Base-by-base conservation (phyloP, 2,113 vertebrate genomes). In the Genyomyrus donnyi region DNA sequence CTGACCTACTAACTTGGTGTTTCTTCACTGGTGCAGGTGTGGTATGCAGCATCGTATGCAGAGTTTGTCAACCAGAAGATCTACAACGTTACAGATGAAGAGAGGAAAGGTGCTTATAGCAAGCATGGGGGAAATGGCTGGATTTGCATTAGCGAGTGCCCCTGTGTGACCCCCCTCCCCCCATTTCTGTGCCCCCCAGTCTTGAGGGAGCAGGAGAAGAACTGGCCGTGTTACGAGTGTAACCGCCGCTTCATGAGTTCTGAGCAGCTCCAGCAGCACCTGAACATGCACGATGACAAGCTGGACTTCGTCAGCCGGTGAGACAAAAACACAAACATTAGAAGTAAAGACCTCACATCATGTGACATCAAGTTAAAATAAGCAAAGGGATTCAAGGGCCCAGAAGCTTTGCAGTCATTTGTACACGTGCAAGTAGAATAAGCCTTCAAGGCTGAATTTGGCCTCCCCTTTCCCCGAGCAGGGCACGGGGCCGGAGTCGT, bases 221-320 rank as follows among this genome's bases (percentile, higher is more conserved):
- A 99, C 91, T 99, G 98, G 98, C 98, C 98, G 0, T 99, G 98
- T 91, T 99, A 98, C 0, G 98, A 99, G 90, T 99, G 98, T 90
- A 99, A 97, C 91, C 96, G 98, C 0, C 98, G 98, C 35, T 99
- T 99, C 90, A 95, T 98, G 95, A 99, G 98, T 95, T 99, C 98
- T 0, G 98, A 99, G 91, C 98, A 99, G 70, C 96, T 99, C 46
- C 98, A 99, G 91, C 98, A 98, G 89, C 98, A 99, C 91, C 97
- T 99, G 92, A 99, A 99, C 93, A 97, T 98, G 95, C 98, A 99
- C 0, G 98, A 99, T 0, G 98, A 99, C 95, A 99, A 99, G 93
- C 93, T 99, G 89, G 97, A 97, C 93, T 97, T 97, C 89, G 96
- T 97, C 89, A 97, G 95, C 93, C 98, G 98, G 98, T 99, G 5